Evolutionary conservation across 2,888 invertebrate species (phyloP), one percentile per base, ranked within the genome.

Genomic region (Heliconius ethilla): DNA sequence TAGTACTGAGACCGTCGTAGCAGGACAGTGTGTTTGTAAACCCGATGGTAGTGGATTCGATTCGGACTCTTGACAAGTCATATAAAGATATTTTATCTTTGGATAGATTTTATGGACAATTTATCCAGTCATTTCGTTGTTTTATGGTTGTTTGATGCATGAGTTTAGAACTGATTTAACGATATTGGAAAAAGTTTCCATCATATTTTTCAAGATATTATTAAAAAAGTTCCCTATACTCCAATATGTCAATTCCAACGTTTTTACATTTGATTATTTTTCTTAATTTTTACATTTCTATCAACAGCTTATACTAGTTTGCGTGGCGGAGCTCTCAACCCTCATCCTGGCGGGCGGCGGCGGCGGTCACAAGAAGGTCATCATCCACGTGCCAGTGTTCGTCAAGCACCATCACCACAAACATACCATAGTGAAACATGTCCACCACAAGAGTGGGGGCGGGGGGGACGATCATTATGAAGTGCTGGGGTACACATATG

Each of bases 321-420:
- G 89, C 85, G 89, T 89, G 86, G 92, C 89, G 67, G 91, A 84
- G 88, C 87, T 91, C 81, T 84, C 86, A 81, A 88, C 84, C 84
- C 87, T 90, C 84, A 90, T 89, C 79, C 84, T 84, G 81, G 93
- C 92, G 1, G 94, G 91, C 3, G 95, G 94, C 80, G 95, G 95
- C 78, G 95, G 95, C 73, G 90, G 91, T 59, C 96, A 96, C 89
- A 96, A 96, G 85, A 97, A 96, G 85, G 96, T 97, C 82, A 95
- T 97, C 85, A 97, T 97, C 88, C 97, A 97, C 90, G 97, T 97
- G 74, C 97, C 97, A 1, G 95, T 96, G 88, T 96, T 96, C 89
- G 95, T 97, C 82, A 97, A 97, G 86, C 96, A 96, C 81, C 95
- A 96, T 85, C 96, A 97, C 84, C 97, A 97, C 85, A 97, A 97